Evolutionary conservation across 2,888 invertebrate genomes (phyloP), one percentile per base, ranked within the genome.

Genomic region (Rhagium mordax): DNA sequence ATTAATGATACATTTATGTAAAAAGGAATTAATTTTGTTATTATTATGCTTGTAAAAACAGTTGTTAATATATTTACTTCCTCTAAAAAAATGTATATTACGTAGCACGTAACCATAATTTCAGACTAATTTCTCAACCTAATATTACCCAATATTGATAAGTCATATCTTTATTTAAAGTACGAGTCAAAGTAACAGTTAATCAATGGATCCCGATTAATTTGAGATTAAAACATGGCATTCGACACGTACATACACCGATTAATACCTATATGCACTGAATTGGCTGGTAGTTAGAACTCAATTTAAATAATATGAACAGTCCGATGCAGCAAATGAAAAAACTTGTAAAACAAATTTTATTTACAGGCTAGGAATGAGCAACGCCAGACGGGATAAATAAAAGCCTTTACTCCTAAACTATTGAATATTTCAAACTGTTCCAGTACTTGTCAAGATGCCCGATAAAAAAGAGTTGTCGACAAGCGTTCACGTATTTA

Each of bases 401-500:
- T 61, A 21, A 47, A 61, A 47, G 21, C 21, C 13, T 47, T 20
- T 20, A 15, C 21, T 61, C 21, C 61, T 60, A 61, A 61, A 21
- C 61, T 47, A 61, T n/a, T 21, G 47, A 61, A 61, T 61, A 61
- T 20, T 47, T 61, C 6, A 61, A 61, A 61, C 48, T 47, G 21
- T 41, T 61, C 33, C 61, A 61, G 21, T 29, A 21, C 47, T 29
- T 29, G 33, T 59, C 33, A 47, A 21, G 61, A 41, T 61, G 61
- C 47, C 47, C 20, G 47, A 21, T 47, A 47, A 61, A 61, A 60
- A 47, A 61, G 20, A 61, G 21, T 61, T 47, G 61, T 61, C 61
- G 61, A 61, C 61, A 61, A 61, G 21, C 61, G 48, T 61, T 61
- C 61, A 61, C 61, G 61, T 61, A 61, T 47, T 47, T 61, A 61